phyloP scores from a whole-genome alignment of 35 echinoderm and acorn worm genomes.

The Anneissia japonica region DNA sequence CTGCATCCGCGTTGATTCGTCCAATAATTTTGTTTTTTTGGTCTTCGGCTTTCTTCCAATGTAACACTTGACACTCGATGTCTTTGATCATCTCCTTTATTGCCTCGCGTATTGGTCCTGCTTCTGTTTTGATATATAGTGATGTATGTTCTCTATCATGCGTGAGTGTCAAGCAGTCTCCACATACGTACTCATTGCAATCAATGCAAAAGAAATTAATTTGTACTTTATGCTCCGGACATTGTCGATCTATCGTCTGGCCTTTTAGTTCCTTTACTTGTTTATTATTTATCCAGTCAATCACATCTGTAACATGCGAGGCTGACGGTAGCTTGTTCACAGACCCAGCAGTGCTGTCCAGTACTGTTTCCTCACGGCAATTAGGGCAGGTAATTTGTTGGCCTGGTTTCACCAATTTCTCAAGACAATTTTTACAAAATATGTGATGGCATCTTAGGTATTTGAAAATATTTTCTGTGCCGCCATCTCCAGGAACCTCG shows the following conservation, averaged over 20 bases:
- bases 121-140: neutral
- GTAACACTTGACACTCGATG: neutral
- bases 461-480: neutral
- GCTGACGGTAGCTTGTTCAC: neutral
- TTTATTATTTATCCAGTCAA: neutral
- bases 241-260: neutral
- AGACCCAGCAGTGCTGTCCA: neutral
- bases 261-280: neutral
- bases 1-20: neutral
- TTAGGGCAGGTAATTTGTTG: neutral
- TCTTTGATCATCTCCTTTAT: neutral
- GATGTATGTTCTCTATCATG: neutral
- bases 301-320: neutral
- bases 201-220: neutral
- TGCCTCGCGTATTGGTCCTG: neutral
- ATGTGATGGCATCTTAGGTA: neutral
- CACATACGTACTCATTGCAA: neutral
- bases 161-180: neutral
- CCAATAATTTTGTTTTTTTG: neutral
- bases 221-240: neutral
- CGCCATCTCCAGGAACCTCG: neutral
- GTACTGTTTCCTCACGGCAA: neutral
- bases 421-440: neutral
- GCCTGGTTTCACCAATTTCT: neutral
- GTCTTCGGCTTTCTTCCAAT: neutral